Conservation (phyloP, 2,888 invertebrate species). For the Lymantria monacha region DNA sequence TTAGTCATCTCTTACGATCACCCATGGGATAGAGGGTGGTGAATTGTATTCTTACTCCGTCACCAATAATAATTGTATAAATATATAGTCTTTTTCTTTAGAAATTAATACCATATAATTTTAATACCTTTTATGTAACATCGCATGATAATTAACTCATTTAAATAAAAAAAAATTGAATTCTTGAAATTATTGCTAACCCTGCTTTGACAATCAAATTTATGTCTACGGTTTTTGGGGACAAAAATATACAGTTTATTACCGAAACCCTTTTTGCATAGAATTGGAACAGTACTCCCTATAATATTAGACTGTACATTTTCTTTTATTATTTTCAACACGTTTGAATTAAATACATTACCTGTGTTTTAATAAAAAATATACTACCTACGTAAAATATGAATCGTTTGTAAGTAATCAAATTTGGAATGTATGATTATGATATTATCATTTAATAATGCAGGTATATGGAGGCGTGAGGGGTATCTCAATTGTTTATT, state of each 20-base stretch:
- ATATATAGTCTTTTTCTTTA: not conserved
- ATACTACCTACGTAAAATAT: constrained; percentile 6
- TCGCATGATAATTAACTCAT: not conserved
- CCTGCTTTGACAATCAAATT: constrained; percentile 2
- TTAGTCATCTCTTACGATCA: too few relatives aligned
- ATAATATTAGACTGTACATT: constrained; percentile 11
- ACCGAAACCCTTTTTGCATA: constrained; percentile 10
- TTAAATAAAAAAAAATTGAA: constrained; percentile 4
- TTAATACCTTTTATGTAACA: not conserved
- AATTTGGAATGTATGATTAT: constrained; percentile 8
- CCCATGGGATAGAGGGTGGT: too few relatives aligned
- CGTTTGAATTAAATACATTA: constrained; percentile 9
- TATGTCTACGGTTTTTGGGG: not conserved
- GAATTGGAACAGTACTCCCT: constrained; percentile 5
- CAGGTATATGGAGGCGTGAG: not conserved
- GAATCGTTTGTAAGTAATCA: not conserved
- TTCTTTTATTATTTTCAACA: constrained; percentile 9
- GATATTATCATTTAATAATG: constrained; percentile 1
- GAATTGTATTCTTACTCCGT: too few relatives aligned
- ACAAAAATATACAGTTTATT: constrained; percentile 10
- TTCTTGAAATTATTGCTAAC: not conserved
- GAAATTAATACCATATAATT: not conserved
- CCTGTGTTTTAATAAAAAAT: constrained; percentile 1
- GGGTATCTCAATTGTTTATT: not conserved
- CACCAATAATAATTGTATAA: too few relatives aligned